Base-by-base conservation (phyloP, 2,797 vertebrate genomes). In the Micropoecilia bifurca region DNA sequence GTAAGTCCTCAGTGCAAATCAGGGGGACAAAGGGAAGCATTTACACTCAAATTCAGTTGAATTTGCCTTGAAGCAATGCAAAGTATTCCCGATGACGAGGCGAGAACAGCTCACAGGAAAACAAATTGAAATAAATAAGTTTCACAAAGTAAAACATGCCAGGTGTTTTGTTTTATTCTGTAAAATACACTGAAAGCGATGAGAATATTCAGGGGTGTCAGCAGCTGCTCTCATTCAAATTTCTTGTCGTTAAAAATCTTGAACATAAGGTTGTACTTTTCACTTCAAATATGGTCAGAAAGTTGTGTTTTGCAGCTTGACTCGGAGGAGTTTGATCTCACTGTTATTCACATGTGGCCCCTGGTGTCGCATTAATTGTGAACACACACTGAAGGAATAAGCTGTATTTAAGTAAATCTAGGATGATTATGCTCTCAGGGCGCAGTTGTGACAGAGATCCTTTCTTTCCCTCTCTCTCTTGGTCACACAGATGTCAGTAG, bases 311-410 rank as follows among this genome's bases (percentile, higher is more conserved):
- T 76, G 30, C 57, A 75, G 73, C 74, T 77, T 84, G 78, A 78
- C 82, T 78, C 61, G 41, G 30, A 85, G 73, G 76, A 80, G 73
- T 87, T 77, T 71, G 61, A 61, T 78, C 74, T 74, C 72, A n/a
- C 59, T 74, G 76, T 86, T 83, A 85, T 86, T 83, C 86, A 80
- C 87, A 85, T 84, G 83, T 75, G 73, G 73, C 78, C 88, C 72
- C 68, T 46, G 39, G 83, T 88, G 91, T 91, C 82, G 83, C 78
- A 87, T 86, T 77, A 92, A 92, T 88, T 89, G 88, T 82, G 85
- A 85, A 91, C 85, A 89, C 83, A 90, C 78, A 87, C 75, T 76
- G 71, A 69, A 79, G 28, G 28, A 77, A 76, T 79, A 50, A 80
- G 84, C 71, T 57, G 47, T 80, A 85, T 87, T 45, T 81, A 82